Base-by-base conservation (phyloP, 2,113 vertebrate genomes). In the Plecturocebus donacophilus region DNA sequence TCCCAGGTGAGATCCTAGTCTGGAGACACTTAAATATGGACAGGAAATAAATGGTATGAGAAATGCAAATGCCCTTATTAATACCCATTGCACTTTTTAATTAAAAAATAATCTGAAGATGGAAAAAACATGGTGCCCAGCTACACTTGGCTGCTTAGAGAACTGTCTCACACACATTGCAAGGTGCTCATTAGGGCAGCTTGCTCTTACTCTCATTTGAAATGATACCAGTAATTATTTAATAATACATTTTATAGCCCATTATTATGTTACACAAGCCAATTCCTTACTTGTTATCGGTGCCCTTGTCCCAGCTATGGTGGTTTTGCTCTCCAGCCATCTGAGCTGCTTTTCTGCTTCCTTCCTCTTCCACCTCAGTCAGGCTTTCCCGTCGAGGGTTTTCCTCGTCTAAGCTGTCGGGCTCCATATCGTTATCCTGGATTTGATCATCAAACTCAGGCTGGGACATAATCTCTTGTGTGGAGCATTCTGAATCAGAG, bases 401-500 rank as follows among this genome's bases (percentile, higher is more conserved):
- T 10, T 98, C 98, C 54, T 98, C 97, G 21, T 99, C 98, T 54
- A 98, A 91, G 75, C 98, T 98, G 76, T 98, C 97, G 0, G 1
- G 38, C 11, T 98, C 98, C 92, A 98, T 32, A n/a, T 93, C 81
- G 0, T 82, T 96, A 1, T 97, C 64, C 42, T 0, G 42, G 58
- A 92, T 82, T 32, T 54, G 20, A 27, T 96, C 96, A 42, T 98
- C 98, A 3, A 98, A 97, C 9, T 98, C 92, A 21, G 96, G 71
- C 82, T 98, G 98, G 76, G 96, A 85, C 8, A 42, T 93, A 23
- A 56, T 98, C 83, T 98, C 99, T 90, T 96, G 98, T 27, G 66
- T 90, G 52, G 99, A 92, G 73, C 98, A 98, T 96, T 99, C 98
- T 0, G 98, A 98, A 77, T 99, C 98, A 0, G 98, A 99, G 40